Base-by-base conservation (phyloP, 2,113 vertebrate species). In the Pontoporia blainvillei region DNA sequence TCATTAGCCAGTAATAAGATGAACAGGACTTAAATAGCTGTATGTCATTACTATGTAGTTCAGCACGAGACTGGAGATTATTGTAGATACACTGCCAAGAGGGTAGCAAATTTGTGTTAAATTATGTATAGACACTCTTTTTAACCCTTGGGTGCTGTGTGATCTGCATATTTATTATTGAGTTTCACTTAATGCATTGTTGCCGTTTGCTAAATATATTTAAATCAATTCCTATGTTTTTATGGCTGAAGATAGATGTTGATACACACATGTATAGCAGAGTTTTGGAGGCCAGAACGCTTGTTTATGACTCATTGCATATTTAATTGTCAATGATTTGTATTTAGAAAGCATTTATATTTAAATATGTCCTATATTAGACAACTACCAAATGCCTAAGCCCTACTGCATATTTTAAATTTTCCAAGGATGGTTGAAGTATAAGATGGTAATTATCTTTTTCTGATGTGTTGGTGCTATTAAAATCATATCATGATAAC, bases 401-500 rank as follows among this genome's bases (percentile, higher is more conserved):
- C 66, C 72, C 67, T 83, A 93, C 67, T 86, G 81, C 86, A 96
- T 89, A 90, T 97, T 97, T 97, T 44, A 95, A 95, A 91, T 86
- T 97, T 97, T 94, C 86, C 52, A 95, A 95, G 96, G 93, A 88
- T 90, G 17, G 66, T 61, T 98, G 64, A 90, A 92, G 21, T 96
- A 8, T 84, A 94, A 95, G 91, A 97, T 82, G 59, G 64, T 97
- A 96, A 96, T 97, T 97, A 96, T 93, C 90, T 92, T 93, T 96
- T 96, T 94, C 84, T 96, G 90, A 97, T 94, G 71, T 98, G 94
- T 96, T 96, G 95, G 54, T 97, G 90, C 79, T 95, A 95, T 97
- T 98, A 97, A 96, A 97, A 96, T 95, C 95, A 31, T 97, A 97
- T 90, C 94, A 95, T 95, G 90, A 93, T 95, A 94, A 90, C 89